Evolutionary conservation across 2,888 invertebrate species (phyloP), one percentile per base, ranked within the genome.

Genomic region (Erannis defoliaria): DNA sequence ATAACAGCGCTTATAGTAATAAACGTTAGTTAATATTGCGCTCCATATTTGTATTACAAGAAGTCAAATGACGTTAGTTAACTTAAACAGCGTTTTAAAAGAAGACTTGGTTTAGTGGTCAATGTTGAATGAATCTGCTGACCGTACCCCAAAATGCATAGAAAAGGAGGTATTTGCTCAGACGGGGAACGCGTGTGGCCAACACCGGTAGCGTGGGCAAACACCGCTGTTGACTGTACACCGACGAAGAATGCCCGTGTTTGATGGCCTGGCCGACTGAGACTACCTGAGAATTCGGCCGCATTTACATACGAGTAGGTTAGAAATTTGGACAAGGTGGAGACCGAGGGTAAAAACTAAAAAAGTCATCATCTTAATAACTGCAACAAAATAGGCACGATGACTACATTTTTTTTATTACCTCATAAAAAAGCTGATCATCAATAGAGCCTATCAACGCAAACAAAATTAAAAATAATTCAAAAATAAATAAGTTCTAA

Each of bases 191-290:
- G 90, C 87, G 90, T 90, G 92, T 89, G 92, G 90, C 82, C 89
- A 90, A 91, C 90, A 90, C 92, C 89, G 85, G 92, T 92, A 92
- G 92, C 91, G 79, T 82, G 78, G 74, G 84, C 86, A 91, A 93
- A 92, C 85, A 93, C 50, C 66, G 71, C 74, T 89, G 87, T 90
- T 90, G 89, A 89, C 88, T 78, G 82, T 81, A 81, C 82, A 81
- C 77, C 79, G 77, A 75, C 71, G 75, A 84, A 83, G 86, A 84
- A 86, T 87, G 82, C 81, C 80, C 73, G 73, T 90, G 86, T 91
- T 90, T 90, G 87, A 78, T 72, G 76, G 76, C 72, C 72, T 58
- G 72, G 37, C 71, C 71, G 70, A 80, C 82, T 87, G 86, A 85
- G 70, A 80, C 82, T 88, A 86, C 86, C 86, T 86, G 83, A 64